phyloP scores from a whole-genome alignment of 2,113 vertebrate genomes.

The Marmota monax region DNA sequence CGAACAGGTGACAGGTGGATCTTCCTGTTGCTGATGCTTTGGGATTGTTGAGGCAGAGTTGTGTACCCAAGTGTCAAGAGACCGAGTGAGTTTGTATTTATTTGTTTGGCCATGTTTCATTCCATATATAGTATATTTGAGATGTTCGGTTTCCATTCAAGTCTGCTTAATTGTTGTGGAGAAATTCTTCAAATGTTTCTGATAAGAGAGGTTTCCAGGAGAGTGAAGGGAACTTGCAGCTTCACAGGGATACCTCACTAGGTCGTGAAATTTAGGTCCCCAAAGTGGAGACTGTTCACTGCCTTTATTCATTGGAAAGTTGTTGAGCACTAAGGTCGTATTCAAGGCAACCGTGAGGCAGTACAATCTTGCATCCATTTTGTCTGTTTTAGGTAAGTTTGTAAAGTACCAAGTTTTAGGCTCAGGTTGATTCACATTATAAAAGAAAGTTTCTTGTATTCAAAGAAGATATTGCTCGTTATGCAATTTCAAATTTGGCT shows the following conservation, averaged over 20 bases:
- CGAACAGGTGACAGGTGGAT: conserved; percentile 87
- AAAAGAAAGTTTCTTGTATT: background rate
- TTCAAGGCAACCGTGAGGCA: background rate
- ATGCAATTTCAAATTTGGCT: conserved; percentile 52
- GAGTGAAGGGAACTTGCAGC: conserved; percentile 14
- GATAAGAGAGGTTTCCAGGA: conserved; percentile 80
- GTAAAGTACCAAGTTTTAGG: conserved; percentile 32
- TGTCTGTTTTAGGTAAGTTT: conserved; percentile 71
- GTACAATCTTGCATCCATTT: conserved; percentile 75
- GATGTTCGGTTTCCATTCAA: conserved; percentile 79
- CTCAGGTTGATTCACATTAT: conserved; percentile 44
- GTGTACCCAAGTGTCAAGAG: conserved; percentile 20
- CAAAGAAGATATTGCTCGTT: conserved; percentile 52
- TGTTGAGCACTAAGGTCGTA: conserved; percentile 35
- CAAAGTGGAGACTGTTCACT: fast-evolving
- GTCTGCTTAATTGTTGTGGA: conserved; percentile 79
- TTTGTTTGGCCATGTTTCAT: conserved; percentile 77
- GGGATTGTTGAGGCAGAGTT: background rate
- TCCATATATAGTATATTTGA: conserved; percentile 86
- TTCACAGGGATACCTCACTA: background rate
- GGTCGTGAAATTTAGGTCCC: background rate
- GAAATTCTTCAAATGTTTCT: conserved; percentile 83
- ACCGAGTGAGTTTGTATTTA: conserved; percentile 66
- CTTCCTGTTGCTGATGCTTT: conserved; percentile 58
- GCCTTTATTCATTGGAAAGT: conserved; percentile 79